A percentile compares a stretch with the other conserved stretches of the same genome.
Evolutionary conservation across 2,113 vertebrate species (phyloP).

Genomic region (Poeciliopsis retropinna): DNA sequence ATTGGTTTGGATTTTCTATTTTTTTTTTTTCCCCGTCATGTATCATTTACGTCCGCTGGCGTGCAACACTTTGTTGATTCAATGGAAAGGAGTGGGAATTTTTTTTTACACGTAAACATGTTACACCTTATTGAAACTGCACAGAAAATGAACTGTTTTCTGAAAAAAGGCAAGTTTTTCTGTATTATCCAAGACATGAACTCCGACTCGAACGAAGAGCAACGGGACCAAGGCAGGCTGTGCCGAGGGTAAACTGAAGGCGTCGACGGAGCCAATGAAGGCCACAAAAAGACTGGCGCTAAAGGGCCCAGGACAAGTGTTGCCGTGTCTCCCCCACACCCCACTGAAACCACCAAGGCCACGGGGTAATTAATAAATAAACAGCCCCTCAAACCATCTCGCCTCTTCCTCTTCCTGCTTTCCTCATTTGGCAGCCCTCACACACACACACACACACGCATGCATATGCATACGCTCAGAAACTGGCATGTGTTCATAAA

Average conservation of each 20-base stretch:
- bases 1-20: background rate
- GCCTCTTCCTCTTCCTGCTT: conserved; percentile 75
- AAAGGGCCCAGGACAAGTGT: conserved; percentile 76
- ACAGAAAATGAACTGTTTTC: background rate
- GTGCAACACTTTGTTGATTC: background rate
- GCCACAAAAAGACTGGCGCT: conserved; percentile 65
- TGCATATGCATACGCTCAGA: conserved; percentile 54
- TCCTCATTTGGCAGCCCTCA: conserved; percentile 54
- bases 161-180: background rate
- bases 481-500: conserved; percentile 5
- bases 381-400: conserved; percentile 81
- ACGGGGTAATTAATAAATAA: conserved; percentile 84
- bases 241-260: conserved; percentile 53
- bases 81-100: background rate
- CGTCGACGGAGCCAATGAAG: conserved; percentile 59
- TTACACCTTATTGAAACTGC: background rate
- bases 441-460: conserved; percentile 52
- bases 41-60: background rate
- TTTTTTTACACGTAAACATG: background rate
- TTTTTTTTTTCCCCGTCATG: too few relatives aligned
- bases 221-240: conserved; percentile 16
- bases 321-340: conserved; percentile 79
- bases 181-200: background rate
- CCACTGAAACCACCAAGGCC: conserved; percentile 78
- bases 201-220: background rate